Percentiles rank a stretch among this genome's conserved stretches.
Evolutionary conservation across 1,140 invertebrate genomes (phyloP).

Genomic region (Drosophila kikkawai): DNA sequence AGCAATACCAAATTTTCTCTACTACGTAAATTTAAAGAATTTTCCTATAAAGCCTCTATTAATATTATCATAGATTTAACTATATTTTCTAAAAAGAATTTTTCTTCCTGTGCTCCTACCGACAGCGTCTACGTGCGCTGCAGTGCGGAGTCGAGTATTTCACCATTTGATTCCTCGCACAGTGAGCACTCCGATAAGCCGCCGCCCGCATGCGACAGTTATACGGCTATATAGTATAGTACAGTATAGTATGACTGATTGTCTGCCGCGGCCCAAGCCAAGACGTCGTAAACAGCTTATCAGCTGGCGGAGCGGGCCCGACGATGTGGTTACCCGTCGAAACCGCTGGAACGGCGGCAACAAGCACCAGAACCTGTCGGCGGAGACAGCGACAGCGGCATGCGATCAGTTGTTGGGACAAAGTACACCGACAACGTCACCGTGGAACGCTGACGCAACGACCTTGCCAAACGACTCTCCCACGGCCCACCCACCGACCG

Average conservation of each 20-base stretch:
- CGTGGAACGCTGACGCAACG: slow-evolving; percentile 57
- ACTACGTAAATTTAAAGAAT: background rate
- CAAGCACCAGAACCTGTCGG: slow-evolving; percentile 26
- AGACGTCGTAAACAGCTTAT: slow-evolving; percentile 55
- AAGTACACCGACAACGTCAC: slow-evolving; percentile 67
- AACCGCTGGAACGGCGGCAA: slow-evolving; percentile 44
- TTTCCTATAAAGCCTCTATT: background rate
- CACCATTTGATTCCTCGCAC: slow-evolving; percentile 53
- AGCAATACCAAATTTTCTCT: too few relatives aligned
- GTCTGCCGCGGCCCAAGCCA: slow-evolving; percentile 55
- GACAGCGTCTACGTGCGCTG: slow-evolving; percentile 65
- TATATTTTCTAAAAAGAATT: background rate
- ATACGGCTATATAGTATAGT: slow-evolving; percentile 3
- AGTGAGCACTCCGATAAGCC: slow-evolving; percentile 58
- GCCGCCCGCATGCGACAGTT: slow-evolving; percentile 17
- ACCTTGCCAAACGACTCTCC: slow-evolving; percentile 23
- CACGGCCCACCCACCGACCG: slow-evolving; percentile 24
- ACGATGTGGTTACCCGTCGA: slow-evolving; percentile 40
- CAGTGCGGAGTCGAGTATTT: slow-evolving; percentile 58
- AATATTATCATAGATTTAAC: background rate
- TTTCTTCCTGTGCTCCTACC: slow-evolving; percentile 6
- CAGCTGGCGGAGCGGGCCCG: slow-evolving; percentile 22
- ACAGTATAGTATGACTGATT: slow-evolving; percentile 70
- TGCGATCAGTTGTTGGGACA: slow-evolving; percentile 31
- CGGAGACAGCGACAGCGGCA: slow-evolving; percentile 2